Percentiles rank a stretch among this genome's conserved stretches.
Evolutionary conservation across 2,888 invertebrate species (phyloP).

Genomic region (Oegoconia quadripuncta): DNA sequence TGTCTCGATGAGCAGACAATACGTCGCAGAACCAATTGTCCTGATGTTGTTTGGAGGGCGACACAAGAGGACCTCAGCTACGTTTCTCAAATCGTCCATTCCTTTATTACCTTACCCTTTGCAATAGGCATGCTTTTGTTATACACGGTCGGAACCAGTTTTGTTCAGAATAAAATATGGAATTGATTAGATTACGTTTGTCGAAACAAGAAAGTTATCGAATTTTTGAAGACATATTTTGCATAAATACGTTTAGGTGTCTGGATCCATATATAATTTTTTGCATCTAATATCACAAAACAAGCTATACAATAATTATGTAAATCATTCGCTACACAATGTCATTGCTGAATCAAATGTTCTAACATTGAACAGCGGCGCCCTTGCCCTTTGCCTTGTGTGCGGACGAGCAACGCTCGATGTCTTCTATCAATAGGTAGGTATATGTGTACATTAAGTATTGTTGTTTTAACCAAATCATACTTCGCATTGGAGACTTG

Average conservation of each 20-base stretch:
- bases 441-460: too few species aligned
- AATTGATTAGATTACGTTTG: neutral
- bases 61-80: constrained; percentile 26
- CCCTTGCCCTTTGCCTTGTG: constrained; percentile 46
- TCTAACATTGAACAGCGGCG: constrained; percentile 22
- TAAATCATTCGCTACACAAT: constrained; percentile 22
- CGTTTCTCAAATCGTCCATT: constrained; percentile 27
- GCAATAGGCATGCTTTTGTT: constrained; percentile 29
- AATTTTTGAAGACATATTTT: too few species aligned
- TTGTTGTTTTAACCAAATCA: constrained; percentile 30
- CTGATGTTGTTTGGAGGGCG: neutral
- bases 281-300: constrained; percentile 2
- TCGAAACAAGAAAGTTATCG: neutral
- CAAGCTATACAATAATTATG: constrained; percentile 14
- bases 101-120: constrained; percentile 36
- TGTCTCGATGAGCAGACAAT: neutral
- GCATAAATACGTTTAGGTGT: too few species aligned
- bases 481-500: constrained; percentile 20
- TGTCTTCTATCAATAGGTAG: too few species aligned
- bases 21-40: neutral
- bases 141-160: constrained; percentile 19
- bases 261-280: constrained; percentile 1
- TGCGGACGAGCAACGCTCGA: too few species aligned
- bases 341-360: constrained; percentile 20
- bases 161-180: constrained; percentile 7